A percentile compares a stretch with the other conserved stretches of the same genome.
Evolutionary conservation across 2,797 vertebrate species (phyloP).

Genomic region (Hippocampus kuda): DNA sequence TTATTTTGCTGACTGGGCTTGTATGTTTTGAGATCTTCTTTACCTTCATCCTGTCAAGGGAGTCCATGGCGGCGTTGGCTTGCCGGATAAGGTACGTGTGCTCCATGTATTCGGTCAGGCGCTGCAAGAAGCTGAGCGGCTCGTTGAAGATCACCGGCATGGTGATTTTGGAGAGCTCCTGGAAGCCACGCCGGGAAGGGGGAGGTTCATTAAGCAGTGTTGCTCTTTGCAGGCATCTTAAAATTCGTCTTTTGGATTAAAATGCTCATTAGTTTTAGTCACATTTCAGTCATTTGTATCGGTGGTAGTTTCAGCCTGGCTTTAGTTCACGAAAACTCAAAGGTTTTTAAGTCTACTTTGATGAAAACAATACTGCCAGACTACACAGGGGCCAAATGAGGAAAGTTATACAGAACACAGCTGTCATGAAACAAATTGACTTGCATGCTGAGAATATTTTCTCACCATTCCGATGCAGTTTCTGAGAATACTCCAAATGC

Average conservation of each 20-base stretch:
- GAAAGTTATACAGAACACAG: too few species aligned
- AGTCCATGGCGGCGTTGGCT: slow-evolving; percentile 76
- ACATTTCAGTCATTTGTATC: background rate
- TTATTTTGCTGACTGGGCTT: background rate
- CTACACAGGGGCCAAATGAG: too few species aligned
- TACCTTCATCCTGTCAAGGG: slow-evolving; percentile 94
- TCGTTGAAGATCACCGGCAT: slow-evolving; percentile 99
- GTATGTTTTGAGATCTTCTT: background rate
- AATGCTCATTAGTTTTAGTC: background rate
- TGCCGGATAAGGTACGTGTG: slow-evolving; percentile 94
- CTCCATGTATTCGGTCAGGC: slow-evolving; percentile 96
- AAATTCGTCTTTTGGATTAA: background rate
- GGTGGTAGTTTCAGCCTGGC: background rate
- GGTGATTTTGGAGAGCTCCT: slow-evolving; percentile 97
- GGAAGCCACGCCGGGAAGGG: background rate
- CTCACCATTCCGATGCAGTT: slow-evolving; percentile 98
- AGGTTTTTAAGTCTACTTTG: too few species aligned
- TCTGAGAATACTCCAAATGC: slow-evolving; percentile 96
- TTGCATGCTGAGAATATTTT: slow-evolving; percentile 17
- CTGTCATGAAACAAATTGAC: too few species aligned
- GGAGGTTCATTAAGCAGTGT: background rate
- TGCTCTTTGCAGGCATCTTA: background rate
- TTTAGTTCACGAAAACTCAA: too few species aligned
- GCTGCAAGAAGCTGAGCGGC: slow-evolving; percentile 93
- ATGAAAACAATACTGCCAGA: too few species aligned